Percentiles rank a stretch among this genome's conserved stretches.
Evolutionary conservation across 2,888 invertebrate genomes (phyloP).

Genomic region (Trachelus troglodyta): DNA sequence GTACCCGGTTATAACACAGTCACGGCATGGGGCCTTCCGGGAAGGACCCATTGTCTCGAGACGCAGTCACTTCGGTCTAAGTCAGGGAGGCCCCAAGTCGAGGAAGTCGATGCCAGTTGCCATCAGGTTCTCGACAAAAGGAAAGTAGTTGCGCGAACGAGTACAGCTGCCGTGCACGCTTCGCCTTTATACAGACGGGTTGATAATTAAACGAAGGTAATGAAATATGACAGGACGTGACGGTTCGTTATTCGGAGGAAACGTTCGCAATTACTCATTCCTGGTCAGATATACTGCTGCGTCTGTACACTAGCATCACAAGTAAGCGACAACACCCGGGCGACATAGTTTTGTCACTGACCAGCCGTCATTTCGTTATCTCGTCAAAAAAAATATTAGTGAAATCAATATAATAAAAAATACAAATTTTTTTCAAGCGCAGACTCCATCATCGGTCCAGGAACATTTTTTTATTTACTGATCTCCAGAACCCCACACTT

Average conservation of each 20-base stretch:
- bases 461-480: background rate
- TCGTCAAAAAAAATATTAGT: rapidly evolving
- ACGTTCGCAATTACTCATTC: background rate
- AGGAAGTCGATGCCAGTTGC: background rate
- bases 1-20: background rate
- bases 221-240: background rate
- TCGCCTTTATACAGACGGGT: background rate
- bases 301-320: background rate
- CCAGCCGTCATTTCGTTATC: background rate
- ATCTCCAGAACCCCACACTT: background rate
- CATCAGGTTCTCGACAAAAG: background rate
- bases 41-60: background rate
- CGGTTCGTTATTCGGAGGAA: background rate
- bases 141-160: background rate
- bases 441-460: no score
- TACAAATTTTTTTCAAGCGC: no score
- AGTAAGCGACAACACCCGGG: background rate
- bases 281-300: background rate
- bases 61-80: background rate
- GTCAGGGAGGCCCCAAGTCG: background rate
- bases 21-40: background rate
- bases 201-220: background rate
- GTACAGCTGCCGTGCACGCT: background rate
- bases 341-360: background rate
- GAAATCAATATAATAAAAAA: background rate